These are phyloP conservation scores for Pocillopora verrucosa DNA, from an alignment of 64 coral and sea anemone genomes.

Conservation along the genomic window DNA sequence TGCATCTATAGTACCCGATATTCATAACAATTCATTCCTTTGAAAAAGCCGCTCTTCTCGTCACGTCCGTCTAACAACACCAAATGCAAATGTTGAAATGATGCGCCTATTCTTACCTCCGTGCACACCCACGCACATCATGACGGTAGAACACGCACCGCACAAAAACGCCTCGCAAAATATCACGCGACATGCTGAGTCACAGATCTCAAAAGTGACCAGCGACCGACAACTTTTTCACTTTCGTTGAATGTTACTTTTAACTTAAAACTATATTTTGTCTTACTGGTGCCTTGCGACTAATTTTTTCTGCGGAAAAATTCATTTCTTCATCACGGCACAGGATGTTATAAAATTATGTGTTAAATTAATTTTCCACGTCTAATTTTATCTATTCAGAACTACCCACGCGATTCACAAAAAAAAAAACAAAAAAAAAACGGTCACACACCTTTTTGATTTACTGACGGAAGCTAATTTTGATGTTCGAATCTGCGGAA, in stretches of 20 bases:
- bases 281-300: neutral
- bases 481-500: neutral
- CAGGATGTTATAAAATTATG: constrained; percentile 35
- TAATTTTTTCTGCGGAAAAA: neutral
- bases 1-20: neutral
- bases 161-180: neutral
- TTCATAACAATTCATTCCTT: neutral
- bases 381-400: constrained; percentile 6
- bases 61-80: neutral
- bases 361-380: constrained; percentile 16
- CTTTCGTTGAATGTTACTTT: neutral
- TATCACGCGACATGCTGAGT: constrained; percentile 10
- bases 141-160: neutral
- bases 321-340: neutral
- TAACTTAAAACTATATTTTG: neutral
- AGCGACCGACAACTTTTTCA: neutral
- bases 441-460: neutral
- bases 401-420: constrained; percentile 3
- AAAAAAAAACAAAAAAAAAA: neutral
- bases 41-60: neutral
- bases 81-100: neutral
- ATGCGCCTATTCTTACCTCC: neutral
- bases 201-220: neutral
- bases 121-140: neutral
- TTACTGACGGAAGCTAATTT: constrained; percentile 9